These are phyloP conservation scores for Cyanoderma ruficeps DNA, from an alignment of 2,113 vertebrate genomes.

Conservation along the genomic window DNA sequence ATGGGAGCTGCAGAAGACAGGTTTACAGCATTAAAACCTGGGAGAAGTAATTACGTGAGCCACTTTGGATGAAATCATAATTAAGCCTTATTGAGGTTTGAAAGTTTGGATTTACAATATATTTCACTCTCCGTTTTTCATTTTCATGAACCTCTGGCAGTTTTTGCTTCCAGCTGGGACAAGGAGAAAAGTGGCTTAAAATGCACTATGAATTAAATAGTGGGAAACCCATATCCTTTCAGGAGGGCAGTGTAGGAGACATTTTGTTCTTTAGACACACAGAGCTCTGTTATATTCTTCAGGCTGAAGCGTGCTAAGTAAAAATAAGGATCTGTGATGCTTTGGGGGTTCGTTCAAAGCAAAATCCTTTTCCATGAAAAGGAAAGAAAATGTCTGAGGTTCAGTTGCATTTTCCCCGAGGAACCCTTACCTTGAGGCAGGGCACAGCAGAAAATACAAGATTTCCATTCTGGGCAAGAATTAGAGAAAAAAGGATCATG, in stretches of 20 bases:
- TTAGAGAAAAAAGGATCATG: background rate
- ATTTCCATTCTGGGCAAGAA: background rate
- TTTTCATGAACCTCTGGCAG: slow-evolving; percentile 2
- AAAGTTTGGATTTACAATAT: slow-evolving; percentile 35
- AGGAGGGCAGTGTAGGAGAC: background rate
- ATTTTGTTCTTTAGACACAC: background rate
- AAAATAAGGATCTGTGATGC: background rate
- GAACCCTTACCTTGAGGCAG: background rate
- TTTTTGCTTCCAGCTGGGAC: slow-evolving; percentile 32
- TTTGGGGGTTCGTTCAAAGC: background rate
- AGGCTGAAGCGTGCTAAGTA: background rate
- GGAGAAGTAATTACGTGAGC: slow-evolving; percentile 33
- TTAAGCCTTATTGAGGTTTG: slow-evolving; percentile 39
- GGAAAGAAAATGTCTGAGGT: background rate
- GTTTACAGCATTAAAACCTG: slow-evolving; percentile 34
- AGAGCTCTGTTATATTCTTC: background rate
- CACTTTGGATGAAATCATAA: slow-evolving; percentile 41
- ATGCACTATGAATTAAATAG: background rate
- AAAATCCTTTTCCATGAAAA: background rate
- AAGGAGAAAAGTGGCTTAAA: background rate
- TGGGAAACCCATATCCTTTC: background rate
- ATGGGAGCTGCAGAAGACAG: background rate
- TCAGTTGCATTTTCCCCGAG: fast-evolving
- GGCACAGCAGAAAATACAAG: background rate
- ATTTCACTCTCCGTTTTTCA: background rate